These are phyloP conservation scores for Caenorhabditis auriculariae DNA, from an alignment of 2,888 invertebrate species.

Conservation along the genomic window DNA sequence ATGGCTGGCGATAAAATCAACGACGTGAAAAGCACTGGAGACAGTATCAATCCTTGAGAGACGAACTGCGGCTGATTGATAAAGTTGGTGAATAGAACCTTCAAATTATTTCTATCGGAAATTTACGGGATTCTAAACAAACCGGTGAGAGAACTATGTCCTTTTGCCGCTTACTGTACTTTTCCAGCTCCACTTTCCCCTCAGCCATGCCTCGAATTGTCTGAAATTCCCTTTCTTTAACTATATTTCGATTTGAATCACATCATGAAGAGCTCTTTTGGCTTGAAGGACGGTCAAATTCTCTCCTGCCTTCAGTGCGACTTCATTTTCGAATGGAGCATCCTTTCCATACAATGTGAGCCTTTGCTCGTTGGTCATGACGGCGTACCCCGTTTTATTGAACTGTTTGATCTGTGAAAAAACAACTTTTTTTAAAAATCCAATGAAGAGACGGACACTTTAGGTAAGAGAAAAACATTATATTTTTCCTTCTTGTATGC, in stretches of 20 bases:
- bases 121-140: too few relatives aligned
- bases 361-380: constrained; percentile 43
- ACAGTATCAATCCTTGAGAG: constrained; percentile 21
- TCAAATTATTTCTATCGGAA: too few relatives aligned
- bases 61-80: constrained; percentile 17
- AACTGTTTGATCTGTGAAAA: constrained; percentile 36
- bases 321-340: constrained; percentile 20
- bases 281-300: constrained; percentile 20
- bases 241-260: neutral
- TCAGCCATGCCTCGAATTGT: constrained; percentile 19
- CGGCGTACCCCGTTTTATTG: constrained; percentile 46
- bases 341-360: constrained; percentile 42
- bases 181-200: constrained; percentile 19
- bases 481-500: too few relatives aligned
- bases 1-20: constrained; percentile 30
- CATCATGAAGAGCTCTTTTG: constrained; percentile 14
- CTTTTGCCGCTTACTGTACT: constrained; percentile 20
- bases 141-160: constrained; percentile 35
- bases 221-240: constrained; percentile 2
- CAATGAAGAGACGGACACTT: too few relatives aligned
- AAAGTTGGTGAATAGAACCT: constrained; percentile 15
- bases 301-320: constrained; percentile 7
- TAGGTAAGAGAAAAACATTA: too few relatives aligned
- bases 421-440: too few relatives aligned
- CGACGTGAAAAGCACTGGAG: constrained; percentile 25